phyloP scores from a whole-genome alignment of 2,797 vertebrate species.

The Eurystomus glaucurus region DNA sequence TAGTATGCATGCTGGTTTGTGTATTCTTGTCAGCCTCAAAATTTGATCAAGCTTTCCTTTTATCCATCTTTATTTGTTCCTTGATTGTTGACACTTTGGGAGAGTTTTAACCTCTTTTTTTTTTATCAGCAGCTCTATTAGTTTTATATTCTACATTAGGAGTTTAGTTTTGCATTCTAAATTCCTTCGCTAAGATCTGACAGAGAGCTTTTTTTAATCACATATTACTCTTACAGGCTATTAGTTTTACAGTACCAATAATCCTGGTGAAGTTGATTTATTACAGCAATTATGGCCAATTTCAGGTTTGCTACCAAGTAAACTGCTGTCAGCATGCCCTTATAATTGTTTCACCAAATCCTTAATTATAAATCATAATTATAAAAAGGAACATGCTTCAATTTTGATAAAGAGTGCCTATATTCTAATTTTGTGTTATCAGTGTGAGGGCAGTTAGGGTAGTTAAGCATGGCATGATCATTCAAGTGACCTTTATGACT shows the following conservation, averaged over 20 bases:
- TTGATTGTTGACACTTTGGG: neutral
- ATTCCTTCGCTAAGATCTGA: neutral
- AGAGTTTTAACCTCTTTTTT: neutral
- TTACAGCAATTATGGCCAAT: conserved; percentile 52
- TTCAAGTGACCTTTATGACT: neutral
- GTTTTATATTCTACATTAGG: neutral
- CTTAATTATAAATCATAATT: conserved; percentile 41
- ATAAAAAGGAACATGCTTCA: neutral
- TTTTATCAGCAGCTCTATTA: neutral
- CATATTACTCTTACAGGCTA: conserved; percentile 30
- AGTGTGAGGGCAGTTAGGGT: neutral
- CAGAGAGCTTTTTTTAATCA: conserved; percentile 47
- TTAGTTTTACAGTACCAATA: conserved; percentile 69
- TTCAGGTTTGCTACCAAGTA: conserved; percentile 66
- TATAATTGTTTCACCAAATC: neutral
- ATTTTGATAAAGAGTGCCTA: neutral
- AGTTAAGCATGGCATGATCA: neutral
- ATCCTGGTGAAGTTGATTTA: conserved; percentile 60
- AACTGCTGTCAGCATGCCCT: conserved; percentile 41
- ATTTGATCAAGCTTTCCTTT: neutral
- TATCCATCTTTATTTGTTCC: neutral
- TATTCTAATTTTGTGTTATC: neutral
- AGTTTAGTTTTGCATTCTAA: neutral
- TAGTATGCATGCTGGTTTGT: neutral
- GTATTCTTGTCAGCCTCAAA: neutral